Conservation (phyloP, 2,113 vertebrate genomes). For the Oxygymnocypris stewartii region DNA sequence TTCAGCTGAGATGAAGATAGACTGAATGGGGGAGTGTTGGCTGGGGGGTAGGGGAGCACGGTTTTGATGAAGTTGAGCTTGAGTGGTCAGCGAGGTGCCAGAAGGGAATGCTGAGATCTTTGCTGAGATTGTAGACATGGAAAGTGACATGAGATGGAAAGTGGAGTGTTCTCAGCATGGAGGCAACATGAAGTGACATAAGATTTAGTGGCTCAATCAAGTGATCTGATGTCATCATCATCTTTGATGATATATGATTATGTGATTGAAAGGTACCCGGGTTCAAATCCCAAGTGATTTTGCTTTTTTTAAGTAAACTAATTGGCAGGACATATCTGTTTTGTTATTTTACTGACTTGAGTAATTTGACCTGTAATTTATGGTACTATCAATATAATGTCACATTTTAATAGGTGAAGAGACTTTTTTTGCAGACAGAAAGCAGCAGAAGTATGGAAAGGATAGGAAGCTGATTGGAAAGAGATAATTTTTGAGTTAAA, state of each 20-base stretch:
- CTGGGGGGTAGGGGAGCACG: not conserved
- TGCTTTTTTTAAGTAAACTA: not conserved
- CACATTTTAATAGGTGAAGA: not conserved
- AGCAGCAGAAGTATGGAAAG: not conserved
- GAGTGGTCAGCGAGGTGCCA: conserved; percentile 21
- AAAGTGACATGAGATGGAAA: conserved; percentile 12
- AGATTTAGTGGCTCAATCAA: not conserved
- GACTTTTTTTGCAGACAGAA: not conserved
- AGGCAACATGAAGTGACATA: not conserved
- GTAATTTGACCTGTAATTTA: not conserved
- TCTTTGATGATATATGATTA: conserved; percentile 7
- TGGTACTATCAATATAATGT: not conserved
- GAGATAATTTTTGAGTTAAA: not conserved
- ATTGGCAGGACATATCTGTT: not conserved
- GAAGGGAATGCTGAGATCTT: conserved; percentile 12
- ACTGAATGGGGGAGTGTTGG: not conserved
- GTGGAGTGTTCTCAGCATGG: conserved; percentile 4
- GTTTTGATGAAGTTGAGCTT: conserved; percentile 27
- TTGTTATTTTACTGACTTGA: too few species aligned
- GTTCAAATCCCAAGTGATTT: not conserved
- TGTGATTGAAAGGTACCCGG: not conserved
- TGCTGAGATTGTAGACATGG: conserved; percentile 8
- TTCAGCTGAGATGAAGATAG: conserved; percentile 20
- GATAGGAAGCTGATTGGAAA: not conserved
- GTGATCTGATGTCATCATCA: conserved; percentile 1